Conservation (phyloP, 2,888 invertebrate species). For the Sinohyriopsis cumingii region DNA sequence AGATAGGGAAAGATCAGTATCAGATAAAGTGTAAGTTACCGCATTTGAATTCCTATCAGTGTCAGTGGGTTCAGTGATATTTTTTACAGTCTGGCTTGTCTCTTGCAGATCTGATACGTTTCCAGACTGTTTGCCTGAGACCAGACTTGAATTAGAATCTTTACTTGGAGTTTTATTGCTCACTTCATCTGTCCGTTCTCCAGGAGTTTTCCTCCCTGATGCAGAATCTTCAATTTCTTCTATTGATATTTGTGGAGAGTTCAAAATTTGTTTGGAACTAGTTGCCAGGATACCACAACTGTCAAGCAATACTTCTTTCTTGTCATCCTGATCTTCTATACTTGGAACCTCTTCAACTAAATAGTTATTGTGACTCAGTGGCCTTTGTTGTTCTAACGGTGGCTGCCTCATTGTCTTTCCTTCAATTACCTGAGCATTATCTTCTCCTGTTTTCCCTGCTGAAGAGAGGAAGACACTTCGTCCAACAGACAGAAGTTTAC, state of each 20-base stretch:
- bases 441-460: no score
- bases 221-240: conserved; percentile 13
- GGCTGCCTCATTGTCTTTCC: not conserved
- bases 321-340: conserved; percentile 37
- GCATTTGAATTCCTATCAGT: no score
- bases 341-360: conserved; percentile 28
- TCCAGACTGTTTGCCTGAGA: no score
- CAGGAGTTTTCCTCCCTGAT: not conserved
- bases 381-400: conserved; percentile 6
- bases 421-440: not conserved
- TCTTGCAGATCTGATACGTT: no score
- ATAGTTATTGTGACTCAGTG: conserved; percentile 35
- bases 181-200: conserved; percentile 2
- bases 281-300: conserved; percentile 71
- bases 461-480: no score
- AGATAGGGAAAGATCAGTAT: no score
- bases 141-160: conserved; percentile 8
- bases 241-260: conserved; percentile 28
- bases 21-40: no score
- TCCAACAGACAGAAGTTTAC: no score
- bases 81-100: no score
- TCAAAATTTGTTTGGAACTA: conserved; percentile 55
- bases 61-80: no score
- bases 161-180: not conserved
- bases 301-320: conserved; percentile 64